Base-by-base conservation (phyloP, 2,113 vertebrate species). In the Pollachius pollachius region DNA sequence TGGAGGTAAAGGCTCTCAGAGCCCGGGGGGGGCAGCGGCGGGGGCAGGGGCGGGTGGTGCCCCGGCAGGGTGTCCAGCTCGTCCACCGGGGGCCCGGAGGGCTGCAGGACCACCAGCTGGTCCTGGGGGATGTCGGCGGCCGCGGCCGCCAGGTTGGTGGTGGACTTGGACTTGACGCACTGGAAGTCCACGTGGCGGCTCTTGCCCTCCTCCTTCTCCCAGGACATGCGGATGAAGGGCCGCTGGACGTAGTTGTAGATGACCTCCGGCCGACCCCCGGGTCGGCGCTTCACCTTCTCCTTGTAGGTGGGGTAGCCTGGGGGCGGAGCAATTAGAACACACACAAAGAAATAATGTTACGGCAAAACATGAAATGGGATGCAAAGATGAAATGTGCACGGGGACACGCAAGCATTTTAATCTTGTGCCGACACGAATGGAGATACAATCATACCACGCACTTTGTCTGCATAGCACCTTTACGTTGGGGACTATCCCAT, bases 161-260 rank as follows among this genome's bases (percentile, higher is more conserved):
- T 98, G 18, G 97, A 99, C 89, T 99, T 99, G 83, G 96, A 98
- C 82, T 99, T 99, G 21, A 99, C 97, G 0, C 97, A 99, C 87
- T 99, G 97, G 71, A 99, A 99, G 89, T 99, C 97, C 17, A 99
- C 97, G 0, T 99, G 97, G 23, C 96, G 93, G 69, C 97, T 99
- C 87, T 99, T 99, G 0, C 97, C 97, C 59, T 99, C 97, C 85
- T 99, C 97, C 73, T 99, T 99, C 90, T 99, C 97, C 97, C 97
- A 99, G 0, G 97, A 99, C 97, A 99, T 98, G 52, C 96, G 91
- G 86, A 99, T 99, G 78, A 99, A 99, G 0, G 97, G 97, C 52
- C 97, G 90, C 84, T 99, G 97, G 61, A 99, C 97, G 0, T 98
- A 99, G 90, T 99, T 99, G 87, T 99, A 99, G 79, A 99, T 99